Conservation (phyloP, 1,140 invertebrate genomes). For the Carposina sasakii region DNA sequence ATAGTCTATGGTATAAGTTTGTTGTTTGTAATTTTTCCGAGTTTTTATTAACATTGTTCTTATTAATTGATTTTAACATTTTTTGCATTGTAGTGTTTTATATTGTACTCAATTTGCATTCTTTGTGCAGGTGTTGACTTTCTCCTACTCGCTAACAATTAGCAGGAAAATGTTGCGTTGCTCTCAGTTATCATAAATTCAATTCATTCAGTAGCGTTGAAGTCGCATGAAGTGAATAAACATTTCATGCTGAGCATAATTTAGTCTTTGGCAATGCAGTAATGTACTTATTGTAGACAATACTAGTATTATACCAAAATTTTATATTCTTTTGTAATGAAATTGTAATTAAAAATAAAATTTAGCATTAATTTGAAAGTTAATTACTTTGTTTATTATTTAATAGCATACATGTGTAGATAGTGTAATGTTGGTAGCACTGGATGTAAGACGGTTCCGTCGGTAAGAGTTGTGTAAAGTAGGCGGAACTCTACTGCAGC, state of each 20-base stretch:
- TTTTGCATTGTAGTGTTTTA: slow-evolving; percentile 68
- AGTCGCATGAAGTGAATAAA: slow-evolving; percentile 53
- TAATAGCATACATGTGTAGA: slow-evolving; percentile 53
- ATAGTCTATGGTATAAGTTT: slow-evolving; percentile 42
- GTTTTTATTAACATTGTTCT: slow-evolving; percentile 51
- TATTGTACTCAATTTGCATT: slow-evolving; percentile 64
- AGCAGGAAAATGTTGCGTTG: slow-evolving; percentile 71
- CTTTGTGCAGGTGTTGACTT: slow-evolving; percentile 69
- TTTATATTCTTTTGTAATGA: slow-evolving; percentile 23
- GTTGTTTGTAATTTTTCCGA: slow-evolving; percentile 40
- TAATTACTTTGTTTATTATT: slow-evolving; percentile 57
- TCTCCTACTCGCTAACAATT: slow-evolving; percentile 66
- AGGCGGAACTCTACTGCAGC: slow-evolving; percentile 22
- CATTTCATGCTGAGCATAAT: slow-evolving; percentile 46
- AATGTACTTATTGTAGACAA: slow-evolving; percentile 24
- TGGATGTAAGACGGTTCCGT: slow-evolving; percentile 13
- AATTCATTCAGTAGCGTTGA: slow-evolving; percentile 35
- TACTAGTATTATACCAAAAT: slow-evolving; percentile 18
- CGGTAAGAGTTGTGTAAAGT: background rate
- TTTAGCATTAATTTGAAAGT: slow-evolving; percentile 25
- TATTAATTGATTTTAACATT: slow-evolving; percentile 54
- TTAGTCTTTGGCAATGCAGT: slow-evolving; percentile 39
- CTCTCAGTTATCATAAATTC: slow-evolving; percentile 48
- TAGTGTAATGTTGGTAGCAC: slow-evolving; percentile 62
- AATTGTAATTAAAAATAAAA: slow-evolving; percentile 12